These are phyloP conservation scores for Geotrypetes seraphini DNA, from an alignment of 2,797 vertebrate genomes.

Conservation along the genomic window DNA sequence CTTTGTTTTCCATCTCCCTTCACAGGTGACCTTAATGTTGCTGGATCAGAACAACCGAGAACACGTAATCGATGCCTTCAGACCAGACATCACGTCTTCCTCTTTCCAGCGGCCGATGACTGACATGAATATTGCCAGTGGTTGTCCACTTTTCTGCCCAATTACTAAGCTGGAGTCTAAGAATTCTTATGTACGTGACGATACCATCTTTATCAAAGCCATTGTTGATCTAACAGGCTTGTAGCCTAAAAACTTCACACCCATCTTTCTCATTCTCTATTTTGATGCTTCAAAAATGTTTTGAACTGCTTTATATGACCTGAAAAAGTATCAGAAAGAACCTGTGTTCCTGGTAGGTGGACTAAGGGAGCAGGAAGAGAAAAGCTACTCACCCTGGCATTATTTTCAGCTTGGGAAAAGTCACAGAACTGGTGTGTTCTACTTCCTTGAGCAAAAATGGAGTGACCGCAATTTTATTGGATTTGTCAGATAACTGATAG, in stretches of 20 bases:
- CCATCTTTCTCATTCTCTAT: too few relatives aligned
- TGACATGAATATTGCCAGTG: conserved; percentile 96
- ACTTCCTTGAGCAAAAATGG: too few relatives aligned
- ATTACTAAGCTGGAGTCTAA: conserved; percentile 81
- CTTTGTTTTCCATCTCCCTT: not conserved
- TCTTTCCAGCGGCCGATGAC: conserved; percentile 88
- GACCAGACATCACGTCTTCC: conserved; percentile 82
- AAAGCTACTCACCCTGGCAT: too few relatives aligned
- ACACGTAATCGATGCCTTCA: conserved; percentile 91
- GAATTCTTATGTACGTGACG: conserved; percentile 83
- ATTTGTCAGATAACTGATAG: too few relatives aligned
- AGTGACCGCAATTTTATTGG: too few relatives aligned
- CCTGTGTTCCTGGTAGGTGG: not conserved
- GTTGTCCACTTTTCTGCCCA: conserved; percentile 93
- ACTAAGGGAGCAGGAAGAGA: too few relatives aligned
- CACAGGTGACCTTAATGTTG: conserved; percentile 91
- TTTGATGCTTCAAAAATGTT: too few relatives aligned
- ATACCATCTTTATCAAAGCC: conserved; percentile 92
- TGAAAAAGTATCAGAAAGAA: conserved; percentile 5
- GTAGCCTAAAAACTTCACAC: too few relatives aligned
- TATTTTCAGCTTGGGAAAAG: too few relatives aligned
- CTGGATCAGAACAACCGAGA: conserved; percentile 95
- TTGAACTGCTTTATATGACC: conserved; percentile 7
- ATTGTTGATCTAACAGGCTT: conserved; percentile 93
- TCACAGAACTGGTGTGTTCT: too few relatives aligned